Conservation (phyloP, 1,140 invertebrate genomes). For the Caenorhabditis remanei region DNA sequence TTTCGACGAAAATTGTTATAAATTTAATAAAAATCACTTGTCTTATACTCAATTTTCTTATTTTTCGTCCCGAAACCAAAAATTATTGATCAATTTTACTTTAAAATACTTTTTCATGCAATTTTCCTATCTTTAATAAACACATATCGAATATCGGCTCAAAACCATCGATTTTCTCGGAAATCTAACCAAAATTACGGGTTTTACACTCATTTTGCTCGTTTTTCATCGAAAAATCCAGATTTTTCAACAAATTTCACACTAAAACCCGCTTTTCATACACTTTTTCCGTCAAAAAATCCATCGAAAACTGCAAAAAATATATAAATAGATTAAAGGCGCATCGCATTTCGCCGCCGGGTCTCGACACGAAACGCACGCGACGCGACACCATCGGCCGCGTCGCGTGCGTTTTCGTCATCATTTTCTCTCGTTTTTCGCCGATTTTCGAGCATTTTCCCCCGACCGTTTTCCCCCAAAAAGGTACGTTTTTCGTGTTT, state of each 20-base stretch:
- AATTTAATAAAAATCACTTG: no score
- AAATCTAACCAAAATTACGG: no score
- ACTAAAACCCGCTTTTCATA: not conserved
- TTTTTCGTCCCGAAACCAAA: no score
- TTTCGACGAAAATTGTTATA: no score
- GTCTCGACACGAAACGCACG: slow-evolving; percentile 43
- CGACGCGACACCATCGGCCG: not conserved
- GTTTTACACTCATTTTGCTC: no score
- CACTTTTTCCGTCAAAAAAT: not conserved
- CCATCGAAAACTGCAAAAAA: not conserved
- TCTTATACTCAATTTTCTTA: no score
- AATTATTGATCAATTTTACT: no score
- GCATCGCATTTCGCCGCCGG: not conserved
- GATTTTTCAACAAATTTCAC: not conserved
- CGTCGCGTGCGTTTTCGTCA: not conserved
- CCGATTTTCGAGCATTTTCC: slow-evolving; percentile 16
- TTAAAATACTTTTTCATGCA: no score
- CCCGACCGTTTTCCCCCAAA: not conserved
- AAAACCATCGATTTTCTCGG: no score
- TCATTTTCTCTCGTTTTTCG: not conserved
- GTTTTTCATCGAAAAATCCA: no score
- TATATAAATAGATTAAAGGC: not conserved
- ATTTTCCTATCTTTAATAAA: no score
- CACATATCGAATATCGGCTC: no score
- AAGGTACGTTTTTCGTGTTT: slow-evolving; percentile 28